Evolutionary conservation across 2,113 vertebrate genomes (phyloP).

Genomic region (Serilophus lunatus): DNA sequence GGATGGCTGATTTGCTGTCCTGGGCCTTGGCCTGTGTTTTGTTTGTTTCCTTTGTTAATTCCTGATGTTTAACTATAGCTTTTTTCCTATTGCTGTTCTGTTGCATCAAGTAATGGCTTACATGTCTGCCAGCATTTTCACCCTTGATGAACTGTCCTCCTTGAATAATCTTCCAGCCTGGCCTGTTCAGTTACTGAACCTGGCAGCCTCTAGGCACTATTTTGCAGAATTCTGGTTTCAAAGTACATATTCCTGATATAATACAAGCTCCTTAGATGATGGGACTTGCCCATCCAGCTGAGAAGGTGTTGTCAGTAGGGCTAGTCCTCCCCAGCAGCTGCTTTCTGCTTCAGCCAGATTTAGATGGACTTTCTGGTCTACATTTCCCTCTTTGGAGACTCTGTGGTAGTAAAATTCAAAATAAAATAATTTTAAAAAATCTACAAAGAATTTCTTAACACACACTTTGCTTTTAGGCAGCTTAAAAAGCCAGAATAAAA

Average conservation of each 20-base stretch:
- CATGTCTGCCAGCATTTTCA: not conserved
- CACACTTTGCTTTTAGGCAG: not conserved
- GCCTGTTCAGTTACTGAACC: not conserved
- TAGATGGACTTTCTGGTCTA: not conserved
- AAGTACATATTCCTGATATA: not conserved
- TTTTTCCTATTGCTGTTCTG: not conserved
- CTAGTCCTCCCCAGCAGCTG: not conserved
- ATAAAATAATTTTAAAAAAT: not conserved
- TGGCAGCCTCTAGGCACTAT: not conserved
- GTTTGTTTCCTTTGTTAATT: not conserved
- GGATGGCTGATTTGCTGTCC: not conserved
- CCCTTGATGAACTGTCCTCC: not conserved
- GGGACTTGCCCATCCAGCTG: not conserved
- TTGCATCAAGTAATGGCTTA: not conserved
- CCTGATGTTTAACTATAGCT: not conserved
- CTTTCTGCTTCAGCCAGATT: not conserved
- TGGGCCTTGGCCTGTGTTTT: not conserved
- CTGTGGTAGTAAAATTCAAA: not conserved
- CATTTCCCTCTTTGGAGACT: not conserved
- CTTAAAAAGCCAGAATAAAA: not conserved
- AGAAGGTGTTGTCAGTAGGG: not conserved
- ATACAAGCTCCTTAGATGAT: not conserved
- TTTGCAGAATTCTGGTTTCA: not conserved
- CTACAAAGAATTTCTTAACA: not conserved
- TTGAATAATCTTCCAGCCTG: not conserved